Conservation (phyloP, 2,888 invertebrate genomes). For the Lasioglossum morio region DNA sequence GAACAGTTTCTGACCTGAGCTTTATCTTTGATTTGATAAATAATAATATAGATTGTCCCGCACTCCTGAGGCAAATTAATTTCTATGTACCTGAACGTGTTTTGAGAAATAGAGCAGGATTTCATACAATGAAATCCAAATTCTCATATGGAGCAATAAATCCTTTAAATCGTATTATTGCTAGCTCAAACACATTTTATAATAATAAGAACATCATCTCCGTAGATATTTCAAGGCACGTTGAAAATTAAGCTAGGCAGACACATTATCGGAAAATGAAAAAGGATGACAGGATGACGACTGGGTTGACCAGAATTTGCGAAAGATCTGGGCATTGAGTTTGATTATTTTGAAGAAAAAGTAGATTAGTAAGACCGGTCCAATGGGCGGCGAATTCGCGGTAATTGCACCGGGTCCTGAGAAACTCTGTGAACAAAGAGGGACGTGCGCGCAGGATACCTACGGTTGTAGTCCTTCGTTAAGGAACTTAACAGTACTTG, state of each 20-base stretch:
- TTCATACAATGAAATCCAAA: too few relatives aligned
- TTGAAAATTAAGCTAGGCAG: not conserved
- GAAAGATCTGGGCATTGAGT: not conserved
- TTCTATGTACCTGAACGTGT: too few relatives aligned
- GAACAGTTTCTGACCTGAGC: too few relatives aligned
- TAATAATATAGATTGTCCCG: too few relatives aligned
- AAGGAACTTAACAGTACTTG: slow-evolving; percentile 33
- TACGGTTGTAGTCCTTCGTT: slow-evolving; percentile 25
- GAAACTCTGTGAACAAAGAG: slow-evolving; percentile 17
- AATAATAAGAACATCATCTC: too few relatives aligned
- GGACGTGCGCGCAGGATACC: not conserved
- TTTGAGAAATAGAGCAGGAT: too few relatives aligned
- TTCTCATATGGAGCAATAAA: too few relatives aligned
- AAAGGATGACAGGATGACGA: not conserved
- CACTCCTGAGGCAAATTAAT: too few relatives aligned
- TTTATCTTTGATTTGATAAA: too few relatives aligned
- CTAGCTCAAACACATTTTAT: too few relatives aligned
- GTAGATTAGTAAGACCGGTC: not conserved
- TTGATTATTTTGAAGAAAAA: not conserved
- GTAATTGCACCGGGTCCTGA: slow-evolving; percentile 5
- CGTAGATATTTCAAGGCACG: too few relatives aligned
- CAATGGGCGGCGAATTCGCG: not conserved
- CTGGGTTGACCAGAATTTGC: not conserved
- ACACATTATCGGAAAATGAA: not conserved
- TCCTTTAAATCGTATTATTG: too few relatives aligned